These are phyloP conservation scores for Nestor notabilis DNA, from an alignment of 2,113 vertebrate species.

Conservation along the genomic window DNA sequence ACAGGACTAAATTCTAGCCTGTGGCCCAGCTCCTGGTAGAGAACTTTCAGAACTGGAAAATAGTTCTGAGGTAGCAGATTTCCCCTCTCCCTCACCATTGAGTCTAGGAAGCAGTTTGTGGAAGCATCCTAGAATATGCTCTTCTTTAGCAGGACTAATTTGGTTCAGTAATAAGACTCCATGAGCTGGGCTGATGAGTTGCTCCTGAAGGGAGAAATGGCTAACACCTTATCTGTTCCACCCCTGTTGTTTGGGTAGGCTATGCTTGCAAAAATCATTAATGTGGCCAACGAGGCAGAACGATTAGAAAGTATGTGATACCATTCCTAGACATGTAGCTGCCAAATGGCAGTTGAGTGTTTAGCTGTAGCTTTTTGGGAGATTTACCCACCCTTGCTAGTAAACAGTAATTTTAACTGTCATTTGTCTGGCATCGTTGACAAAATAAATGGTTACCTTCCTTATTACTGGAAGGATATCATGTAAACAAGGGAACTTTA, in stretches of 20 bases:
- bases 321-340: neutral
- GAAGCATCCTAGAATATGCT: neutral
- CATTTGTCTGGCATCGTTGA: neutral
- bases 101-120: neutral
- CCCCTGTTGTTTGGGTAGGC: neutral
- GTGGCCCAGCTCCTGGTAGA: neutral
- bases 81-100: rapidly evolving
- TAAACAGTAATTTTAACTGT: neutral
- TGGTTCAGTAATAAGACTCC: neutral
- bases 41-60: neutral
- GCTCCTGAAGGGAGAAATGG: neutral
- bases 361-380: neutral
- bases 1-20: neutral
- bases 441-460: neutral
- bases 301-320: neutral
- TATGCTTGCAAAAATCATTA: neutral
- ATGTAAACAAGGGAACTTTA: neutral
- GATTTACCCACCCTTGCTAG: neutral
- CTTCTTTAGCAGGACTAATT: neutral
- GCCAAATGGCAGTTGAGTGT: neutral
- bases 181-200: neutral
- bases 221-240: rapidly evolving
- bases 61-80: neutral
- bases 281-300: neutral
- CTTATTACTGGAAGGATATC: neutral